Base-by-base conservation (phyloP, 1,140 invertebrate species). In the Hestina assimilis region DNA sequence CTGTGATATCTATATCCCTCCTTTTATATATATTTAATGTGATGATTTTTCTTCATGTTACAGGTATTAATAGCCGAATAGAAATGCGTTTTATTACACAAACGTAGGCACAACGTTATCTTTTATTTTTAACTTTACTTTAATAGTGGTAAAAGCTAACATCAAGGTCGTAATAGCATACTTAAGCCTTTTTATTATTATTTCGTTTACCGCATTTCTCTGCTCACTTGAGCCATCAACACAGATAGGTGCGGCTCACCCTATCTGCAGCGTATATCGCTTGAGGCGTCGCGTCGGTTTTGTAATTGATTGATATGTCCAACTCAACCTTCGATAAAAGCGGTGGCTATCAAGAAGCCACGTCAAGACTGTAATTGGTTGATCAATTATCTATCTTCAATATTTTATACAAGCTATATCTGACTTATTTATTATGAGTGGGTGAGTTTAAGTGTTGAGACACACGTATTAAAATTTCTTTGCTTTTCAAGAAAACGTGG, bases 261-360 rank as follows among this genome's bases (percentile, higher is more conserved):
- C 69, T 81, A 83, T 83, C 75, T 83, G 59, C 75, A 72, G 56
- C 66, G 66, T 73, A 75, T 79, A 79, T 79, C 77, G 75, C 72
- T 57, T 43, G 72, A 80, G 75, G 75, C 79, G 75, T 74, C 77
- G 75, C 79, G 75, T 74, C 77, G 63, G 72, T 61, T 75, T 69
- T 71, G 70, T 83, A 85, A 83, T 83, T 81, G 79, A 85, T 85
- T 83, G 79, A 85, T 83, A 76, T 69, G 62, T 82, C 73, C 75
- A 74, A 66, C 47, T 47, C 53, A 23, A 60, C 53, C 53, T 48
- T 64, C 54, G 38, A 51, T 58, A 33, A 54, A 46, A 54, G 21
- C 19, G 26, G 38, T 55, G 20, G 33, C 43, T 33, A 23, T 41
- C 38, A 52, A 41, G 17, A 52, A 41, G 26, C 38, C 35, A 52